Evolutionary conservation across 2,797 vertebrate species (phyloP).

Genomic region (Smutsia gigantea): DNA sequence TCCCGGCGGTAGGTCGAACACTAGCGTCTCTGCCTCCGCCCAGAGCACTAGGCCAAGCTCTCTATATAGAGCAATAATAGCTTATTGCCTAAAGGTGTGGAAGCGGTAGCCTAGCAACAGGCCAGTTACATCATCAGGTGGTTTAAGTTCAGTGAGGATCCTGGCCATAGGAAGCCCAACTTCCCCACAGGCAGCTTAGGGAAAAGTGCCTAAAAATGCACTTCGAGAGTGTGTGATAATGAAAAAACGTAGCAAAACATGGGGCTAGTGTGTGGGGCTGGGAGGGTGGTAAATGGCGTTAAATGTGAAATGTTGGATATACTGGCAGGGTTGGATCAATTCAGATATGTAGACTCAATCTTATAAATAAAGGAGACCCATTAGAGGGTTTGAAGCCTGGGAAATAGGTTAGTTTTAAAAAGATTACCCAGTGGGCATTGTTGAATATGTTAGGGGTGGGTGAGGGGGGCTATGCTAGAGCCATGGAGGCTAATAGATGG

Average conservation of each 20-base stretch:
- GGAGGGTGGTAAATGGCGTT: neutral
- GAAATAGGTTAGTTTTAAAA: neutral
- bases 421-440: neutral
- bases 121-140: too few species aligned
- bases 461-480: neutral
- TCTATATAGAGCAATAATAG: too few species aligned
- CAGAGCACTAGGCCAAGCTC: too few species aligned
- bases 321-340: conserved; percentile 3
- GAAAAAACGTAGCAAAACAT: neutral
- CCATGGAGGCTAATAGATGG: neutral
- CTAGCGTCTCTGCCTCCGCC: too few species aligned
- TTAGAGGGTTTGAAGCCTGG: neutral
- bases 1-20: too few species aligned
- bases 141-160: too few species aligned
- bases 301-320: neutral
- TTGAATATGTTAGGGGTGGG: neutral
- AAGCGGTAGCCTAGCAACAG: too few species aligned
- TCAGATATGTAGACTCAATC: neutral
- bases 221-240: neutral
- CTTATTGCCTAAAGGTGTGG: too few species aligned
- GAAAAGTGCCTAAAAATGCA: neutral
- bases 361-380: neutral
- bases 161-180: too few species aligned
- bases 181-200: too few species aligned
- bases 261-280: neutral